Conservation (phyloP, 2,797 vertebrate species). For the Crocodylus rhombifer region DNA sequence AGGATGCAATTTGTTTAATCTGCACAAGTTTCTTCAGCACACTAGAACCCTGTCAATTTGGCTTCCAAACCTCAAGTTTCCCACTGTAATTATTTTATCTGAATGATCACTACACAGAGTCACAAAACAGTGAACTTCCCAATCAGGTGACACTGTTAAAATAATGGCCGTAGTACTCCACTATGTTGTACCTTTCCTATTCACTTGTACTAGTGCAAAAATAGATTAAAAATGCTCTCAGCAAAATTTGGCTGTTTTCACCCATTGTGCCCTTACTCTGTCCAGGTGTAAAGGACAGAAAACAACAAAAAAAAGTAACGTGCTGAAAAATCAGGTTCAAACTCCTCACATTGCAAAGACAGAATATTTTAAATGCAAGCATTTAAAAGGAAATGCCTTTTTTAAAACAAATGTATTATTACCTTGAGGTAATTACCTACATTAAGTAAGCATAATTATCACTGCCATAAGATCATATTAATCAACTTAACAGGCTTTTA, state of each 20-base stretch:
- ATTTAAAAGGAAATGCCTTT: background rate
- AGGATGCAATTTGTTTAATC: background rate
- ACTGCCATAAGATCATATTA: background rate
- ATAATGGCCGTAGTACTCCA: background rate
- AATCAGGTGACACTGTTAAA: background rate
- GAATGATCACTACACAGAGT: background rate
- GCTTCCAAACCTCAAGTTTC: background rate
- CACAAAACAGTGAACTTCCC: background rate
- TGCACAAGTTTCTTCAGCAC: background rate
- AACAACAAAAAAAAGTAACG: background rate
- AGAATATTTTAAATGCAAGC: too few relatives aligned
- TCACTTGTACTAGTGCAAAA: background rate
- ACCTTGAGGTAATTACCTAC: too few relatives aligned
- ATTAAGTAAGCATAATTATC: background rate
- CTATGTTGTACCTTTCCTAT: background rate
- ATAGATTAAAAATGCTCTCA: background rate
- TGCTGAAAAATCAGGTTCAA: fast-evolving
- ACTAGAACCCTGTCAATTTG: fast-evolving
- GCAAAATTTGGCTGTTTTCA: too few relatives aligned
- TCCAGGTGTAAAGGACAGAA: background rate
- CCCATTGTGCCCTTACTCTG: background rate
- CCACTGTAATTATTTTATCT: fast-evolving
- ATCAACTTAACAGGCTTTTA: fast-evolving
- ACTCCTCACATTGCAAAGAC: background rate
- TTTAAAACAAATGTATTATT: background rate